Evolutionary conservation across 2,113 vertebrate genomes (phyloP).

Genomic region (Struthio camelus): DNA sequence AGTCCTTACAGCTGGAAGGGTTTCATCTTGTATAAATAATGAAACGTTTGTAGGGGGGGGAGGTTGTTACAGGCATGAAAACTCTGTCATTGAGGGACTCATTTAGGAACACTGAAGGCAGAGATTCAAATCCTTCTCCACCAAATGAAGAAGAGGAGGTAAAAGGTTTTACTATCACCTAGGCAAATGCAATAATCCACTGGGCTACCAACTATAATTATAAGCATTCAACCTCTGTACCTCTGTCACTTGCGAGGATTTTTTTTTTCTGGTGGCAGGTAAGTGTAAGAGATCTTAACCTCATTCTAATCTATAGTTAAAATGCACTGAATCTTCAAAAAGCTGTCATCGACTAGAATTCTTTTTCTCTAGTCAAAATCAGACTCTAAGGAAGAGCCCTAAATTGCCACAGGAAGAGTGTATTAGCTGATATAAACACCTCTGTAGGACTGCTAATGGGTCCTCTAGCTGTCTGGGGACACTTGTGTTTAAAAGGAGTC

Average conservation of each 20-base stretch:
- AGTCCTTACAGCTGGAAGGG: background rate
- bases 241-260: background rate
- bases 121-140: background rate
- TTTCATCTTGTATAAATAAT: conserved; percentile 36
- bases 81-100: background rate
- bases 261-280: background rate
- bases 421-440: background rate
- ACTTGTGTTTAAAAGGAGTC: background rate
- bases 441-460: background rate
- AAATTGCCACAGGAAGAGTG: background rate
- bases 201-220: background rate
- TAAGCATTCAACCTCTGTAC: background rate
- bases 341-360: background rate
- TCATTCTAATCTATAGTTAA: background rate
- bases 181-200: background rate
- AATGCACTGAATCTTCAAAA: background rate
- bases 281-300: background rate
- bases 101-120: background rate
- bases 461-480: background rate
- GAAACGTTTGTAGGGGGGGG: background rate
- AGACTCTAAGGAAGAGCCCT: background rate
- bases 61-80: background rate
- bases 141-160: background rate
- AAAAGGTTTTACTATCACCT: background rate
- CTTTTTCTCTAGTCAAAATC: background rate